phyloP scores from a whole-genome alignment of 2,113 vertebrate genomes.

The Prolemur simus region DNA sequence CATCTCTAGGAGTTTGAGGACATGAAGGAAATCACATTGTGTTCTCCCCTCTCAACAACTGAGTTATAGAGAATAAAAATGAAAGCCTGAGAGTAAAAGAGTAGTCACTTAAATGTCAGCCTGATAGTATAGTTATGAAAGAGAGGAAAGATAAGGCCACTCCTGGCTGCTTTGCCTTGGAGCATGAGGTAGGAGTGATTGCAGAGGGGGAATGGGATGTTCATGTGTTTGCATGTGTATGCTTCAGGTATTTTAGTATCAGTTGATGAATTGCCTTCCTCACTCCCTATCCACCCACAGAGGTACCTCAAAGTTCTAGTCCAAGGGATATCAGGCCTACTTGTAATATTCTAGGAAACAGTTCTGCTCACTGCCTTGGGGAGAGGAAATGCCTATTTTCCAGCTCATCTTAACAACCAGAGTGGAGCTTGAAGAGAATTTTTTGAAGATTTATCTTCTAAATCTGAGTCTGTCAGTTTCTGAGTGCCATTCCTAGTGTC shows the following conservation, averaged over 20 bases:
- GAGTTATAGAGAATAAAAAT: neutral
- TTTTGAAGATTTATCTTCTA: neutral
- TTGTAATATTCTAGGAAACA: neutral
- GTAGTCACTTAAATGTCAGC: neutral
- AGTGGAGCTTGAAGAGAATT: neutral
- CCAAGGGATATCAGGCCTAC: neutral
- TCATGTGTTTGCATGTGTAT: neutral
- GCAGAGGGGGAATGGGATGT: neutral
- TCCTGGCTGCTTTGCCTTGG: neutral
- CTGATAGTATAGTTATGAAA: neutral
- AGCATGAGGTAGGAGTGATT: neutral
- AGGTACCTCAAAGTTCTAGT: neutral
- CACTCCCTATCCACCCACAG: neutral
- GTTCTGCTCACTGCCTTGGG: neutral
- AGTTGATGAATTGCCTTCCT: neutral
- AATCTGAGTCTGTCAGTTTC: neutral
- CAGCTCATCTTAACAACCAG: conserved; percentile 13
- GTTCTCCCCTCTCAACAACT: neutral
- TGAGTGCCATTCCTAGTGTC: neutral
- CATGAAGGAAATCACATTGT: neutral
- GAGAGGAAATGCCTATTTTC: neutral
- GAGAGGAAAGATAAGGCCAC: neutral
- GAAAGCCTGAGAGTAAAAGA: neutral
- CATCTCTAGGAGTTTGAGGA: neutral
- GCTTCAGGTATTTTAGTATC: neutral